A percentile compares a stretch with the other conserved stretches of the same genome.
phyloP scores from a whole-genome alignment of 2,888 invertebrate genomes.

The Brachylomia viminalis region DNA sequence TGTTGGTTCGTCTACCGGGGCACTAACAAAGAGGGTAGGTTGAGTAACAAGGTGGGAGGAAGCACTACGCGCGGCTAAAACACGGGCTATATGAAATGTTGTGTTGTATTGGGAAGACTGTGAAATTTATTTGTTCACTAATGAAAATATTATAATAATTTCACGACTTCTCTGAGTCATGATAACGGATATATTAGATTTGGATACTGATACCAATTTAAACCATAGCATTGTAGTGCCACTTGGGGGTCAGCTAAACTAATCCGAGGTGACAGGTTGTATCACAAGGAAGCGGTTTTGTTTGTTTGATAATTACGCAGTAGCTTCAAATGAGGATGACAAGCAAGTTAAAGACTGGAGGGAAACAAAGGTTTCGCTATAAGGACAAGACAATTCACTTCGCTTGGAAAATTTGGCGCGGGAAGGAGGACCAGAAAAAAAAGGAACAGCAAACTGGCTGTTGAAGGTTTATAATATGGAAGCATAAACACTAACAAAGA shows the following conservation, averaged over 20 bases:
- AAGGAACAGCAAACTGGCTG: not conserved
- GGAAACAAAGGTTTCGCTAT: not conserved
- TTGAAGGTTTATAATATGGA: not conserved
- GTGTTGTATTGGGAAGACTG: constrained; percentile 51
- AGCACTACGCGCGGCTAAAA: constrained; percentile 70
- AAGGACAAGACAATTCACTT: not conserved
- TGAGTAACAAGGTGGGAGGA: constrained; percentile 74
- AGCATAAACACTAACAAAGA: not conserved
- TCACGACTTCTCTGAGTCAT: constrained; percentile 4
- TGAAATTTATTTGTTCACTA: constrained; percentile 37
- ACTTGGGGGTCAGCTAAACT: not conserved
- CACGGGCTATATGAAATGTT: constrained; percentile 50
- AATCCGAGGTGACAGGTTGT: not conserved
- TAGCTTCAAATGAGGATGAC: not conserved
- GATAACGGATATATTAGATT: not conserved
- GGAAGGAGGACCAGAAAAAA: not conserved
- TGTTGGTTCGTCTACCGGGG: constrained; percentile 50
- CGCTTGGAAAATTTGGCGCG: not conserved
- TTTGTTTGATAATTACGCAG: not conserved
- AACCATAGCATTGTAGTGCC: not conserved
- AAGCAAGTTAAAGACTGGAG: not conserved
- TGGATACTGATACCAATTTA: not conserved
- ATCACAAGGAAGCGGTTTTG: not conserved
- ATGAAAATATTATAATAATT: constrained; percentile 30
- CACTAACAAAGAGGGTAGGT: constrained; percentile 66